Base-by-base conservation (phyloP, 2,888 invertebrate genomes). In the Polyploca ridens region DNA sequence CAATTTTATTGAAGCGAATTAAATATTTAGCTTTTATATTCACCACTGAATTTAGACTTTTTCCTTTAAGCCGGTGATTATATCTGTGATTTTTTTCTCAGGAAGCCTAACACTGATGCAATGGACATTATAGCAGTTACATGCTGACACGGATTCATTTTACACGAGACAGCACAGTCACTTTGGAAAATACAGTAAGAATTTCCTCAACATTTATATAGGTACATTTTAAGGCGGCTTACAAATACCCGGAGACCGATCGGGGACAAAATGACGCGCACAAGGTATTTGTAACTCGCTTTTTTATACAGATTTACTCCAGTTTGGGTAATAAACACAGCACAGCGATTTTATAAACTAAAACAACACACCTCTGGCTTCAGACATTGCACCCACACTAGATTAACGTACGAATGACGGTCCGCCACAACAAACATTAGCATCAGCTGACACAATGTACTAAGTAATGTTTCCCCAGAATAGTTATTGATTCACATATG, bases 301-400 rank as follows among this genome's bases (percentile, higher is more conserved):
- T 8, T 38, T 38, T 38, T 38, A 38, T 4, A 38, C 38, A 38
- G 11, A 1, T 10, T 38, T 38, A 38, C 14, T n/a, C n/a, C 14
- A 46, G 14, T n/a, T 1, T n/a, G 5, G 5, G 46, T 5, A n/a
- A 44, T 44, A 44, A 44, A 44, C 5, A 46, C n/a, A 41, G 41
- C 41, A 38, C 11, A 41, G 41, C 3, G 13, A 14, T 46, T 46
- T 46, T n/a, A 46, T n/a, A 46, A 46, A 41, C 13, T 13, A 41
- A 62, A 33, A 46, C 5, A 35, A 66, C 69, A 68, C 65, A 77
- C 75, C 77, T 72, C 11, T 75, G 7, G 66, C 19, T 58, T 68
- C 67, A 35, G 67, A 64, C 75, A 75, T 75, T 62, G 62, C 75
- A 66, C 66, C 62, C 62, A 66, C 67, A 67, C 58, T 63, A 33